Conservation (phyloP, 2,888 invertebrate species). For the Drosophila merina region DNA sequence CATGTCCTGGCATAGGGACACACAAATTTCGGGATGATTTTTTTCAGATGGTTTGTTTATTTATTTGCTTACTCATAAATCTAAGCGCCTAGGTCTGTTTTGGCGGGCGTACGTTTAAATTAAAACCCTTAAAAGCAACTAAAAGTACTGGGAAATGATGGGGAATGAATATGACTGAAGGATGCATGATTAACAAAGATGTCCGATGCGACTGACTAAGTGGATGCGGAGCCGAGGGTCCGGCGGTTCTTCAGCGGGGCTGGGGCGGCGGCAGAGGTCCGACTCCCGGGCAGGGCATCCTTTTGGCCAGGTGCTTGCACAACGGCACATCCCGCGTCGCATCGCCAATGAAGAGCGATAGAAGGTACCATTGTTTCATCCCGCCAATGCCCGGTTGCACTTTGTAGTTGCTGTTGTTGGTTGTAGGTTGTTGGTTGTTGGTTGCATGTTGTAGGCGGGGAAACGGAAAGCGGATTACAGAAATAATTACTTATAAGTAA, state of each 20-base stretch:
- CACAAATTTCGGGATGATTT: conserved; percentile 35
- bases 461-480: conserved; percentile 78
- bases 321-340: conserved; percentile 92
- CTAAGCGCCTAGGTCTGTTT: conserved; percentile 55
- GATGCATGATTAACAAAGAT: conserved; percentile 57
- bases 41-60: conserved; percentile 57
- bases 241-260: conserved; percentile 65
- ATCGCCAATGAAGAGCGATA: conserved; percentile 94
- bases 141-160: conserved; percentile 45
- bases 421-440: conserved; percentile 23
- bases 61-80: conserved; percentile 73
- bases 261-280: conserved; percentile 81
- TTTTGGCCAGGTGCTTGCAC: conserved; percentile 91
- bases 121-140: conserved; percentile 66
- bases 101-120: conserved; percentile 63
- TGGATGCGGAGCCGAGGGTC: conserved; percentile 17
- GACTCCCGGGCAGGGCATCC: conserved; percentile 85
- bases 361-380: conserved; percentile 91
- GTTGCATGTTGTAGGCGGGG: conserved; percentile 38
- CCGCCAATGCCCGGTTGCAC: conserved; percentile 87
- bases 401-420: conserved; percentile 88
- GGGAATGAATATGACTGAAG: conserved; percentile 19
- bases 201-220: conserved; percentile 63
- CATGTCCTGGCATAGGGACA: conserved; percentile 59
- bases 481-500: conserved; percentile 82